phyloP scores from a whole-genome alignment of 2,888 invertebrate species.

The Timandra comae region DNA sequence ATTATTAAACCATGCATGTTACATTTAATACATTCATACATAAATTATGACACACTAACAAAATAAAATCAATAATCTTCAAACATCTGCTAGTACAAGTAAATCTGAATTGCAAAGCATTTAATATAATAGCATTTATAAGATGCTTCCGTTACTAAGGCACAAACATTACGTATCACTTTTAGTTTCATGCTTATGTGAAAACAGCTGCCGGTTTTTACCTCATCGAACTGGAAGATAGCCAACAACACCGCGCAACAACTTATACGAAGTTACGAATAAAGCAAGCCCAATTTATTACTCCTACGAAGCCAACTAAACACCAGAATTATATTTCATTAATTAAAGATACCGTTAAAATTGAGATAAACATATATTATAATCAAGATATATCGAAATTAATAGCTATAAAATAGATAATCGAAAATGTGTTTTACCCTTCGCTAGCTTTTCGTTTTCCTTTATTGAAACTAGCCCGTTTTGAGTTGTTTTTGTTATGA shows the following conservation, averaged over 20 bases:
- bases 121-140: too few species aligned
- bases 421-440: constrained; percentile 38
- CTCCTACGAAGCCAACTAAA: background rate
- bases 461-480: constrained; percentile 60
- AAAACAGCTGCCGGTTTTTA: constrained; percentile 29
- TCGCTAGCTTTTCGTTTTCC: constrained; percentile 56
- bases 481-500: constrained; percentile 63
- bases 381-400: background rate
- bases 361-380: too few species aligned
- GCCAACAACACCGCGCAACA: constrained; percentile 29
- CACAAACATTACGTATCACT: background rate
- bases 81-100: too few species aligned
- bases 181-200: background rate
- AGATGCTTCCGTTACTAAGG: too few species aligned
- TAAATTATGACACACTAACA: too few species aligned
- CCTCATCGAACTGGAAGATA: constrained; percentile 41
- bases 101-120: too few species aligned
- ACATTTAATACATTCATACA: too few species aligned
- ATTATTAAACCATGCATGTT: too few species aligned
- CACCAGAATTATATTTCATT: too few species aligned
- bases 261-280: constrained; percentile 2
- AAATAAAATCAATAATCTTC: too few species aligned
- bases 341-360: too few species aligned
- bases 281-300: constrained; percentile 1
- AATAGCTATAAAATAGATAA: background rate